These are phyloP conservation scores for Drepana arcuata DNA, from an alignment of 1,140 invertebrate species.

Conservation along the genomic window DNA sequence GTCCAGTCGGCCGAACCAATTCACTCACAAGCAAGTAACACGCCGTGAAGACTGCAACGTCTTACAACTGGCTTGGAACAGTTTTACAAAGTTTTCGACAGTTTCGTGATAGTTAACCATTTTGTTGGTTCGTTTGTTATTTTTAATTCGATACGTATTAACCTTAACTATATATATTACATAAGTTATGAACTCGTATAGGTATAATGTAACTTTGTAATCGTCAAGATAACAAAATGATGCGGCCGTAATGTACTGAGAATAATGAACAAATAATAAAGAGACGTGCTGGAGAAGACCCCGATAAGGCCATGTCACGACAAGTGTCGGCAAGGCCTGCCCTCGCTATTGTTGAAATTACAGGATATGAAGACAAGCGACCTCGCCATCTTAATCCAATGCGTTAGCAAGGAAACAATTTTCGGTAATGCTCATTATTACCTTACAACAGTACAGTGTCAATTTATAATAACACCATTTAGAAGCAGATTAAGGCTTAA, in stretches of 20 bases:
- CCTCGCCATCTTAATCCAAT: constrained; percentile 45
- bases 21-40: constrained; percentile 4
- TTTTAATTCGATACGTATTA: constrained; percentile 9
- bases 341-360: constrained; percentile 42
- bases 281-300: constrained; percentile 33
- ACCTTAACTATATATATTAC: too few species aligned
- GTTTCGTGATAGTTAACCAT: constrained; percentile 10
- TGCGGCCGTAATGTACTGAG: too few species aligned
- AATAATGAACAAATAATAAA: too few species aligned
- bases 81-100: constrained; percentile 4
- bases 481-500: too few species aligned
- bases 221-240: too few species aligned
- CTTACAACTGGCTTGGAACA: constrained; percentile 1
- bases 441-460: too few species aligned
- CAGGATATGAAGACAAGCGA: constrained; percentile 45
- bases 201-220: too few species aligned
- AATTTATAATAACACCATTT: too few species aligned
- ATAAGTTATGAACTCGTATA: too few species aligned
- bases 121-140: constrained; percentile 2
- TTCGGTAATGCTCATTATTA: constrained; percentile 45
- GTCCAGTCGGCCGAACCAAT: constrained; percentile 9
- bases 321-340: constrained; percentile 26
- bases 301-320: constrained; percentile 31
- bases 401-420: constrained; percentile 47
- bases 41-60: neutral